Evolutionary conservation across 2,797 vertebrate species (phyloP).

Genomic region (Anguilla marmorata): DNA sequence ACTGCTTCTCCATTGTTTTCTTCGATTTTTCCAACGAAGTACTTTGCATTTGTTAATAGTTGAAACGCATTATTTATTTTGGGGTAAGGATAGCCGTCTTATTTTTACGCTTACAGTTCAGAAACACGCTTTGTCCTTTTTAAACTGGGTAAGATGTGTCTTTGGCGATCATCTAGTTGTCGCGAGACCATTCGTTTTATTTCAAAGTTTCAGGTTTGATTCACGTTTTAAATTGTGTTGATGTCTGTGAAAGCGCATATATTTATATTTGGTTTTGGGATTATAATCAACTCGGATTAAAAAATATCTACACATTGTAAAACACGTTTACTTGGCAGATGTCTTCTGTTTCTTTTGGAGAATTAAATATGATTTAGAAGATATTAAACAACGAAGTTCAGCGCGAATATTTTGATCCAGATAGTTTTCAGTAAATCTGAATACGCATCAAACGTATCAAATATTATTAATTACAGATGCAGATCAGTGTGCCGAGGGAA

Average conservation of each 20-base stretch:
- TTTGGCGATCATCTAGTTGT: background rate
- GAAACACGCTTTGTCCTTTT: background rate
- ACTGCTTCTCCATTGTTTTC: conserved; percentile 30
- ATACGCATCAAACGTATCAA: background rate
- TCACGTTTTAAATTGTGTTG: background rate
- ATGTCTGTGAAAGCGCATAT: background rate
- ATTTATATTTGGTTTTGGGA: background rate
- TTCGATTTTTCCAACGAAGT: background rate
- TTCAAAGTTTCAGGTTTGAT: background rate
- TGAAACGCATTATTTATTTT: background rate
- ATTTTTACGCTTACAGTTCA: background rate
- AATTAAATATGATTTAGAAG: background rate
- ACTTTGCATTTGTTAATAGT: background rate
- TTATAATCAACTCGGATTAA: background rate
- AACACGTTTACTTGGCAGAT: conserved; percentile 5
- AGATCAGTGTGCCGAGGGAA: conserved; percentile 87
- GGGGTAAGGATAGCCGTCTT: background rate
- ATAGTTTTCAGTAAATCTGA: background rate
- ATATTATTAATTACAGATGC: conserved; percentile 59
- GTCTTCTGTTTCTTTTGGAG: conserved; percentile 32
- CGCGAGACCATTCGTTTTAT: background rate
- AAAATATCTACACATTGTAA: conserved; percentile 10
- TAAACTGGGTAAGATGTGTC: background rate
- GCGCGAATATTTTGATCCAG: background rate
- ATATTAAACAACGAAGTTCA: background rate